Conservation (phyloP, 2,888 invertebrate species). For the Hyposoter didymator region DNA sequence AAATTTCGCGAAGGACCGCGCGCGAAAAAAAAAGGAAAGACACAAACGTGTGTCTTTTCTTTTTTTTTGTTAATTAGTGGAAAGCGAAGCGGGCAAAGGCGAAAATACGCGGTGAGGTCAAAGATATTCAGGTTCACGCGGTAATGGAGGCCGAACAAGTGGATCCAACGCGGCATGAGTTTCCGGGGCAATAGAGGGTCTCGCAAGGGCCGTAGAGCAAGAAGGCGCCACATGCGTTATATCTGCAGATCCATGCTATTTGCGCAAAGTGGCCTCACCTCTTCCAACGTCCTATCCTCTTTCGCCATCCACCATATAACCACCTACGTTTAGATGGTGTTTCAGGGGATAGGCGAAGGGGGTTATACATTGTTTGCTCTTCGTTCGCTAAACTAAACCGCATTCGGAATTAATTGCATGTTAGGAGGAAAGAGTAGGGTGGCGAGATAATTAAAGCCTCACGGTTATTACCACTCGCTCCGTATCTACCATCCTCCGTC, state of each 20-base stretch:
- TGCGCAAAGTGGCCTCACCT: constrained; percentile 79
- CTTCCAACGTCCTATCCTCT: constrained; percentile 56
- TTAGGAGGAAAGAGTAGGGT: constrained; percentile 73
- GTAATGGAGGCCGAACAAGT: constrained; percentile 64
- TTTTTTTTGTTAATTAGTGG: background rate
- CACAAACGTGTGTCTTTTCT: no score
- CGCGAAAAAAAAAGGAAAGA: no score
- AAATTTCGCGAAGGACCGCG: background rate
- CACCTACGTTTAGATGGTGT: constrained; percentile 79
- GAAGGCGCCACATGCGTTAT: constrained; percentile 76
- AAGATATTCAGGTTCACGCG: constrained; percentile 63
- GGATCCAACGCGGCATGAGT: constrained; percentile 70
- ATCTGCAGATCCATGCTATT: constrained; percentile 80
- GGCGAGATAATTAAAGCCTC: constrained; percentile 81
- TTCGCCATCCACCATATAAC: constrained; percentile 74
- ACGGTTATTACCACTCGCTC: constrained; percentile 74
- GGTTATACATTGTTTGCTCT: constrained; percentile 82
- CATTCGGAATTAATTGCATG: constrained; percentile 82
- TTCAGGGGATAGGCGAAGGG: constrained; percentile 47
- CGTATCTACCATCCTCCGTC: constrained; percentile 41
- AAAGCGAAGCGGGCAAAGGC: constrained; percentile 51
- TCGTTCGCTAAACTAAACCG: constrained; percentile 82
- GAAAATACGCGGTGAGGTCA: constrained; percentile 41
- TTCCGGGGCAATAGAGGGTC: constrained; percentile 64
- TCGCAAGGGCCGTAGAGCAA: constrained; percentile 63